These are phyloP conservation scores for Taxidea taxus DNA, from an alignment of 2,113 vertebrate genomes.

Conservation along the genomic window DNA sequence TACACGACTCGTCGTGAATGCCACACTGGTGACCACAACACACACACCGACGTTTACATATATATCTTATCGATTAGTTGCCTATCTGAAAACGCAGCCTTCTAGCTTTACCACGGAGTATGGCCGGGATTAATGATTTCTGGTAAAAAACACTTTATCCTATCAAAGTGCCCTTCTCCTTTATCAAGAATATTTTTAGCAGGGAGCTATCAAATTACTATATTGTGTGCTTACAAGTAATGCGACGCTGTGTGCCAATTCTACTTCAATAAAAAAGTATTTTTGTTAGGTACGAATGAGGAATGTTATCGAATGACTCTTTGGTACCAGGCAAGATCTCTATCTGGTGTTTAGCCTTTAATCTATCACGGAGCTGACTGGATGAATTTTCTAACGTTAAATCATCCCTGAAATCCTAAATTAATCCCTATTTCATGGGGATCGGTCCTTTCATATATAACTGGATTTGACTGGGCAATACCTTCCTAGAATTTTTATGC, in stretches of 20 bases:
- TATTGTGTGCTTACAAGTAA: neutral
- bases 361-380: neutral
- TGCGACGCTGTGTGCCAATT: neutral
- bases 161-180: neutral
- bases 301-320: neutral
- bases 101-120: neutral
- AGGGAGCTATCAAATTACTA: neutral
- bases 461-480: neutral
- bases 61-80: neutral
- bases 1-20: rapidly evolving
- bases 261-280: neutral
- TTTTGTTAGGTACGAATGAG: neutral
- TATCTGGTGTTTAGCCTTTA: neutral
- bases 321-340: neutral
- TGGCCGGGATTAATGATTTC: neutral
- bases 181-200: neutral
- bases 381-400: neutral
- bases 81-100: neutral
- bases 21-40: neutral
- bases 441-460: neutral
- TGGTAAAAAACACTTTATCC: neutral
- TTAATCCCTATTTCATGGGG: neutral
- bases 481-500: neutral
- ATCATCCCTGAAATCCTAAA: neutral
- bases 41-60: neutral